phyloP scores from a whole-genome alignment of 2,888 invertebrate genomes.

The Silvanus unidentatus region DNA sequence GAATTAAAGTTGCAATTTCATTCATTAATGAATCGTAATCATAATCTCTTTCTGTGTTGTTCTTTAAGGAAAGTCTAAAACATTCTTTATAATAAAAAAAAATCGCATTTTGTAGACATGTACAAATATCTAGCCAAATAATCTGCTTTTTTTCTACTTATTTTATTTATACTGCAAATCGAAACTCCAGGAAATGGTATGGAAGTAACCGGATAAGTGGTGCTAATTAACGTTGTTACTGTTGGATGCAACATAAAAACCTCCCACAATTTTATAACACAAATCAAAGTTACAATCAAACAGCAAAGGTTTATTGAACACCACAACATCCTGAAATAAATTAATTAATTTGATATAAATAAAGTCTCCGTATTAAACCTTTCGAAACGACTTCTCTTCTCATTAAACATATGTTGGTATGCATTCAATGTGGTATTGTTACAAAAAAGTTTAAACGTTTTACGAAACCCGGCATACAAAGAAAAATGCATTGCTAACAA shows the following conservation, averaged over 20 bases:
- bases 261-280: conserved; percentile 11
- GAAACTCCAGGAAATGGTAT: conserved; percentile 60
- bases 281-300: background rate
- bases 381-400: background rate
- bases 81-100: too few species aligned
- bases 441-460: background rate
- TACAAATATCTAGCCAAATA: conserved; percentile 44
- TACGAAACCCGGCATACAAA: background rate
- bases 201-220: conserved; percentile 50
- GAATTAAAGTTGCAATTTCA: too few species aligned
- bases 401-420: background rate
- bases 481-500: background rate
- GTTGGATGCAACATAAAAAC: conserved; percentile 39
- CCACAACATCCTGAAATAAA: conserved; percentile 1
- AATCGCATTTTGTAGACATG: too few species aligned
- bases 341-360: too few species aligned
- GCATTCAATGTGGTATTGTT: background rate
- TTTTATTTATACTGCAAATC: conserved; percentile 57
- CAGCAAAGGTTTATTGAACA: background rate
- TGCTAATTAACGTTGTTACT: conserved; percentile 48
- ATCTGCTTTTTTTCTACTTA: conserved; percentile 47
- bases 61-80: too few species aligned
- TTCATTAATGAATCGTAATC: too few species aligned
- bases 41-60: too few species aligned
- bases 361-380: too few species aligned